phyloP scores from a whole-genome alignment of 2,797 vertebrate genomes.

The Sebastolobus altivelis region DNA sequence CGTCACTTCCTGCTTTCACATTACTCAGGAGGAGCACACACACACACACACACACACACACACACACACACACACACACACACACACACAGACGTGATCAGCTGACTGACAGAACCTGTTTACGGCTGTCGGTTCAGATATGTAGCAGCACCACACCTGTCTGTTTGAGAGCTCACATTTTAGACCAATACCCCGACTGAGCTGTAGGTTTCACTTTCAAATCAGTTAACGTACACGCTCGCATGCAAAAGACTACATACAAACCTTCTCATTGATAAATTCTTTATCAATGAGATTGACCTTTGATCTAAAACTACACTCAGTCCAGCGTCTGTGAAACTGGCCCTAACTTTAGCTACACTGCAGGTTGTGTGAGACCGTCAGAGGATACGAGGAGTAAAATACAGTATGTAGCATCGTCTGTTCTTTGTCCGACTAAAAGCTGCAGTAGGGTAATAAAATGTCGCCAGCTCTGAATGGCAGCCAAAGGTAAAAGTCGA shows the following conservation, averaged over 20 bases:
- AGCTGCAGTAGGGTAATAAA: neutral
- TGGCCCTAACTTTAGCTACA: neutral
- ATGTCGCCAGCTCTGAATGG: neutral
- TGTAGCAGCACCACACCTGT: constrained; percentile 22
- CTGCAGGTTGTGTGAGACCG: neutral
- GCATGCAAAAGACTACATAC: neutral
- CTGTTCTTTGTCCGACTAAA: neutral
- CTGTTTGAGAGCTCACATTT: neutral
- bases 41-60: neutral
- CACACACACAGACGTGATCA: constrained; percentile 1
- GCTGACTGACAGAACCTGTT: constrained; percentile 57
- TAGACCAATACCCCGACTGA: neutral
- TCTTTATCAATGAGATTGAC: neutral
- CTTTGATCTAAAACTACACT: neutral
- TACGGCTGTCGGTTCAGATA: neutral
- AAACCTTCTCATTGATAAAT: too few species aligned
- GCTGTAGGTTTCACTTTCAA: neutral
- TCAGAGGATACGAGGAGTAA: neutral
- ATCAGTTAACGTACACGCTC: neutral
- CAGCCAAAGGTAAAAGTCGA: neutral
- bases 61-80: neutral
- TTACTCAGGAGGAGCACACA: neutral
- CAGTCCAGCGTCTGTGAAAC: neutral
- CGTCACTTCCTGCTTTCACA: neutral
- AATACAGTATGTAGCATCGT: neutral